Conservation (phyloP, 2,888 invertebrate genomes). For the Congeria kusceri region DNA sequence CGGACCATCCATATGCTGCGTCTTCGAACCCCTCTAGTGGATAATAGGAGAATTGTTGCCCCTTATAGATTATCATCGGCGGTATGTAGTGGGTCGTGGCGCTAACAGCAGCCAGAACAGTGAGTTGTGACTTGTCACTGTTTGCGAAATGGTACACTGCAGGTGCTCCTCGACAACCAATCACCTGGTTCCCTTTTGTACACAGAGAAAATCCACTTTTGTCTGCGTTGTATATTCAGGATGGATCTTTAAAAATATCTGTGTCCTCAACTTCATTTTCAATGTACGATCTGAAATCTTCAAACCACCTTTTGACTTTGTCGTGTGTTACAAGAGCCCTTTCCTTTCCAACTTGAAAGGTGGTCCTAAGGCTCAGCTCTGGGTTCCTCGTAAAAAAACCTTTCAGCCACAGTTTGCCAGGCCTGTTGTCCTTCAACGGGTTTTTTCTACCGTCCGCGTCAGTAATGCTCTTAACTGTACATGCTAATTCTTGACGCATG, state of each 20-base stretch:
- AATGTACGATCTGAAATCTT: neutral
- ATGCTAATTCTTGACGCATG: conserved; percentile 23
- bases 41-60: conserved; percentile 13
- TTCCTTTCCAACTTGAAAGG: conserved; percentile 35
- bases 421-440: conserved; percentile 38
- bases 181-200: conserved; percentile 4
- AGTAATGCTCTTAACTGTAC: conserved; percentile 20
- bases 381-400: conserved; percentile 30
- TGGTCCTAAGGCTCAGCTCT: neutral
- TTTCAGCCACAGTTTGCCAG: conserved; percentile 31
- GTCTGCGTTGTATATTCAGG: conserved; percentile 20
- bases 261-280: conserved; percentile 9
- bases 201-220: conserved; percentile 16
- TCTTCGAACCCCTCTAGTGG: conserved; percentile 13
- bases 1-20: conserved; percentile 10
- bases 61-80: conserved; percentile 12
- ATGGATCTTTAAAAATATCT: conserved; percentile 11
- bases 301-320: conserved; percentile 8
- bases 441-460: conserved; percentile 38
- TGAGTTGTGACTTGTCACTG: conserved; percentile 6
- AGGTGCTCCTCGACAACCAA: conserved; percentile 9
- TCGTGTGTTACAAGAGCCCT: conserved; percentile 17
- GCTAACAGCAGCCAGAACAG: conserved; percentile 7
- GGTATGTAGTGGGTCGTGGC: conserved; percentile 9
- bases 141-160: conserved; percentile 8